phyloP scores from a whole-genome alignment of 2,113 vertebrate species.

The Myrmecobius fasciatus region DNA sequence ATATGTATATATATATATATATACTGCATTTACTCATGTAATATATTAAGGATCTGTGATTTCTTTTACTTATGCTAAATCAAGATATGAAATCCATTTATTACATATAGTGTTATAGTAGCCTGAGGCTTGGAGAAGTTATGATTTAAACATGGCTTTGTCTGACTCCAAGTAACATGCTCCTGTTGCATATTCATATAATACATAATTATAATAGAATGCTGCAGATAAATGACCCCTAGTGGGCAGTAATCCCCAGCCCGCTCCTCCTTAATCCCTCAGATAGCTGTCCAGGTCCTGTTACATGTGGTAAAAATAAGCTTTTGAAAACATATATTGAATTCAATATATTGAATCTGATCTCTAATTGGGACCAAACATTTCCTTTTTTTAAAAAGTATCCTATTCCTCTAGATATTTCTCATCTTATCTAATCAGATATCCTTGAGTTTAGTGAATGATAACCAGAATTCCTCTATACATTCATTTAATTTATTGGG shows the following conservation, averaged over 20 bases:
- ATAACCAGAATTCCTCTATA: background rate
- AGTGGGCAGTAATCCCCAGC: background rate
- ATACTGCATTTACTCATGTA: background rate
- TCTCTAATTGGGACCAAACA: background rate
- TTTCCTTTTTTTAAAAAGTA: background rate
- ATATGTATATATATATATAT: background rate
- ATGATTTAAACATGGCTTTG: background rate
- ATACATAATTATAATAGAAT: background rate
- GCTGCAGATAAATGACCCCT: background rate
- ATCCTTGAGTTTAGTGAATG: background rate
- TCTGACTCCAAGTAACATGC: background rate
- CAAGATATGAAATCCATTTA: background rate
- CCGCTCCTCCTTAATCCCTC: background rate
- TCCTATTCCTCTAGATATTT: constrained; percentile 44
- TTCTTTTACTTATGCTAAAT: background rate
- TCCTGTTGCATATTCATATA: background rate
- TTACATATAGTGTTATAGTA: background rate
- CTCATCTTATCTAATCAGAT: constrained; percentile 42
- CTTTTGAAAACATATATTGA: background rate
- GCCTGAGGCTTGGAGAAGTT: background rate
- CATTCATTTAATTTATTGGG: background rate
- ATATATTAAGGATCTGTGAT: background rate
- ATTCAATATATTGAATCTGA: background rate
- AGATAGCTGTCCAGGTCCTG: background rate
- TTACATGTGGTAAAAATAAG: background rate